Base-by-base conservation (phyloP, 2,113 vertebrate genomes). In the Tursiops truncatus region DNA sequence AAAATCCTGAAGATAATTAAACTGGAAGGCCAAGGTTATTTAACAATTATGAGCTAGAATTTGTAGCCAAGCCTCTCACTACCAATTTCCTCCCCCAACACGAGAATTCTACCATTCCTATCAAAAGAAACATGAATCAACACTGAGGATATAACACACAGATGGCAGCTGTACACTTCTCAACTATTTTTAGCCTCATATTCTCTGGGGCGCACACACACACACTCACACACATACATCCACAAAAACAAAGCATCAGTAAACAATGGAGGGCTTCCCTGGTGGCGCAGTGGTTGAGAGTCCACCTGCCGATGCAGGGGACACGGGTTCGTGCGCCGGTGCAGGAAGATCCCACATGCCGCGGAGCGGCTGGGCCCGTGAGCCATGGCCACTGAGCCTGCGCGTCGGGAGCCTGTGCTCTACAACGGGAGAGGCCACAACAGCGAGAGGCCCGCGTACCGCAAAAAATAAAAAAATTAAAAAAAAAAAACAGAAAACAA, bases 1-100 rank as follows among this genome's bases (percentile, higher is more conserved):
- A 90, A 96, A 58, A 87, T 94, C 13, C 79, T 87, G 18, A 84
- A 83, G 83, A 86, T 90, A 94, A 96, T 92, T 96, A 94, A 83
- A 95, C 70, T 76, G 50, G 50, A 95, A 95, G 67, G 65, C 70
- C 41, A 88, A 82, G 36, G 68, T 92, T 96, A 94, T 70, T 94
- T 67, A 81, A 73, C 56, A 96, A 44, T 74, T 86, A 79, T 12
- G 11, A 36, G 14, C 41, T 80, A 70, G 73, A 95, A 92, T 36
- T 63, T 71, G 31, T 53, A 65, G 41, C 14, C 21, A 89, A 63
- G 33, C 0, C 17, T 94, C 79, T 92, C 20, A 73, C 62, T 7
- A 47, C 23, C 50, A 85, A 53, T 89, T 44, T 47, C 41, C 77
- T 93, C 53, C 28, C 6, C 15, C 13, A 44, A 0, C 11, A 21